phyloP scores from a whole-genome alignment of 2,797 vertebrate species.

The Pristis pectinata region DNA sequence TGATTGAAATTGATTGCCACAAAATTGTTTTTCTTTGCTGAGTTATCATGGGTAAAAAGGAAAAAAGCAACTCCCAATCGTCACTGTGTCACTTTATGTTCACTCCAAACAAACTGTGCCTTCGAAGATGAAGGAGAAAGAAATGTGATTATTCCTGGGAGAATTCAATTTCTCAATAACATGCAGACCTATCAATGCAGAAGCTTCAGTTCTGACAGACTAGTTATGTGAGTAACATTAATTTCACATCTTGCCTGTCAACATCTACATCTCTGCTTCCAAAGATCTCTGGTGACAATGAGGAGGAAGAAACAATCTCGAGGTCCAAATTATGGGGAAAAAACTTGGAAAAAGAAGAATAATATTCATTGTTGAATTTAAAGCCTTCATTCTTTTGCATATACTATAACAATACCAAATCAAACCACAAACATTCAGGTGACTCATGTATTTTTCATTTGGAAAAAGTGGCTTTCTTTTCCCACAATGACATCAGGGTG shows the following conservation, averaged over 20 bases:
- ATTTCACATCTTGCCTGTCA: not conserved
- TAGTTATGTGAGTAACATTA: conserved; percentile 19
- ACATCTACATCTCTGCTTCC: not conserved
- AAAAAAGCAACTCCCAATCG: not conserved
- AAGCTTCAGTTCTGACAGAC: not conserved
- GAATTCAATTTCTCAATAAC: not conserved
- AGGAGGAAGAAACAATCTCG: not conserved
- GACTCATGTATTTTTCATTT: not conserved
- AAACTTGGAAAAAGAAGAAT: not conserved
- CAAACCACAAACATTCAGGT: not conserved
- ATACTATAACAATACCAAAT: not conserved
- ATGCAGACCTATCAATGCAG: not conserved
- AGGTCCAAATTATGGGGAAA: not conserved
- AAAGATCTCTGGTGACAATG: not conserved
- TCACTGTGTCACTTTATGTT: not conserved
- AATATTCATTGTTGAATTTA: not conserved
- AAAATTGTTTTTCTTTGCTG: not conserved
- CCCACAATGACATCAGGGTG: not conserved
- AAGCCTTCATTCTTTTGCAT: not conserved
- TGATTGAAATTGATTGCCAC: not conserved
- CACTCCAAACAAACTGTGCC: not conserved
- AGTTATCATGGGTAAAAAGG: not conserved
- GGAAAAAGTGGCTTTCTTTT: not conserved
- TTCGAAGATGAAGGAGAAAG: not conserved
- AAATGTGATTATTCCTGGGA: not conserved